Evolutionary conservation across 2,797 vertebrate genomes (phyloP), one percentile per base, ranked within the genome.

Genomic region (Prunella strophiata): DNA sequence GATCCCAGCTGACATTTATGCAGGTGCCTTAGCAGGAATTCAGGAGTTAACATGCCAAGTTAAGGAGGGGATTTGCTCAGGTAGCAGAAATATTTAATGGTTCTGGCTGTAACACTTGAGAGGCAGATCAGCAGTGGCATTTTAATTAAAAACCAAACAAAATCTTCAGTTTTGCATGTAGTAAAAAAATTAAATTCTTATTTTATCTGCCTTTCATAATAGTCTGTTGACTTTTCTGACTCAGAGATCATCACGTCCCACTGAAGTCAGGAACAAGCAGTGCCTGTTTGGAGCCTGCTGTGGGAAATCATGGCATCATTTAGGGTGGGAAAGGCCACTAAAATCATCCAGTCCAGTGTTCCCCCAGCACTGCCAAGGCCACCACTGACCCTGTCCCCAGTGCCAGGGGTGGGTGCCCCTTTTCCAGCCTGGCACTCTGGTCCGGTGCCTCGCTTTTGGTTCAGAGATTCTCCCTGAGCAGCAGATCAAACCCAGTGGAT

Each of bases 281-380:
- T 1, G 10, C n/a, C 3, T 0, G 0, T 13, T 36, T 38, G 8
- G 48, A 52, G 47, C n/a, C 52, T 32, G 52, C 52, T 27, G 22
- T 25, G 66, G 48, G 29, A 57, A 57, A 38, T n/a, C 27, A 3
- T 25, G 16, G 32, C 8, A n/a, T 15, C 50, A 11, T 38, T 70
- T 27, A 26, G 8, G 13, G 7, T 57, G 50, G 71, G 51, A 50
- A 57, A 76, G 43, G 58, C 23, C 36, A 18, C 57, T 21, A 4
- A 83, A 68, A 29, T 16, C 50, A 43, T 1, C 0, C 9, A 38
- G 6, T 8, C 9, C 61, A 59, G 2, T 5, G 1, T 40, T 51
- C 25, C 66, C 47, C 27, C n/a, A 20, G 38, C 67, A 5, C 19
- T 45, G 45, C 52, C 76, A 43, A 38, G 63, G 29, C 52, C 85